phyloP scores from a whole-genome alignment of 2,888 invertebrate species.

The Coremacera marginata region DNA sequence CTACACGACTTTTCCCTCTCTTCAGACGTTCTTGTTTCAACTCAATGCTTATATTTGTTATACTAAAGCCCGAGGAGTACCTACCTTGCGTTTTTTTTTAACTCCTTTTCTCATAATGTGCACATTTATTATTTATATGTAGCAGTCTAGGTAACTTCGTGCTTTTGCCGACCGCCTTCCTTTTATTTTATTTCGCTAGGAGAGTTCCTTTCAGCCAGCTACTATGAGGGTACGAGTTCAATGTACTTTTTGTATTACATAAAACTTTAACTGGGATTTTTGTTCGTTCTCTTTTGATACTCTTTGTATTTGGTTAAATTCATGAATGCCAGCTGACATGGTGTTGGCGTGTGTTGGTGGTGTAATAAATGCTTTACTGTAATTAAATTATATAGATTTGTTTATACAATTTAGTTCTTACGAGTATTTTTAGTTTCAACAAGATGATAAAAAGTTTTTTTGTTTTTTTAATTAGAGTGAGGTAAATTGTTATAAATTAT shows the following conservation, averaged over 20 bases:
- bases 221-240: slow-evolving; percentile 6
- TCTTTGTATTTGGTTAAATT: background rate
- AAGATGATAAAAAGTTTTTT: too few species aligned
- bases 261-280: slow-evolving; percentile 6
- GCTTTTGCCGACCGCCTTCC: background rate
- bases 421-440: too few species aligned
- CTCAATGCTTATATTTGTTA: background rate
- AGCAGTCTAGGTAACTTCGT: slow-evolving; percentile 11
- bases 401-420: too few species aligned
- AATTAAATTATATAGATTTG: too few species aligned
- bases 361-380: too few species aligned
- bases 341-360: too few species aligned
- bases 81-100: background rate
- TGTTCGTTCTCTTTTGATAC: background rate
- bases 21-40: background rate
- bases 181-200: background rate
- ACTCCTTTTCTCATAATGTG: slow-evolving; percentile 8
- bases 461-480: too few species aligned
- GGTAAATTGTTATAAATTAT: too few species aligned
- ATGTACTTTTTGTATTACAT: slow-evolving; percentile 8
- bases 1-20: background rate
- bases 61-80: background rate
- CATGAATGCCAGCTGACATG: background rate
- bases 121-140: slow-evolving; percentile 28
- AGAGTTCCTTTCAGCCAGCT: background rate